These are phyloP conservation scores for Meles meles DNA, from an alignment of 2,113 vertebrate genomes.

Conservation along the genomic window DNA sequence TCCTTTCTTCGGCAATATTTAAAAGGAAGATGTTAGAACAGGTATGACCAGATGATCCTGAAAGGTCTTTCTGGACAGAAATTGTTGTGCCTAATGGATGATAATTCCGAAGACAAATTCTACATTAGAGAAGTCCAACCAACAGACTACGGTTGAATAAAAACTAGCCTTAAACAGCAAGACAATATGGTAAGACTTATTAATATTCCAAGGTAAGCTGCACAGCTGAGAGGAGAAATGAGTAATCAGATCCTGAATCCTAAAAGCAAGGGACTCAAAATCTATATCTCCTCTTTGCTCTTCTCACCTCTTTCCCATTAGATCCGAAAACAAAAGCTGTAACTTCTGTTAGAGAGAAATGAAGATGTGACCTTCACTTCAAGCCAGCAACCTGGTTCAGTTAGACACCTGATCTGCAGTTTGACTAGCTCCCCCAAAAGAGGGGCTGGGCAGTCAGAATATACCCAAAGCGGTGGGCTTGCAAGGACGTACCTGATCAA, in stretches of 20 bases:
- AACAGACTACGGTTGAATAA: background rate
- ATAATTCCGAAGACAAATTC: background rate
- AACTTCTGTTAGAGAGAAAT: background rate
- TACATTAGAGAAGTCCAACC: background rate
- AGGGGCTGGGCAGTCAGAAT: background rate
- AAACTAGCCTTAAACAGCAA: background rate
- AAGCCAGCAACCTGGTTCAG: background rate
- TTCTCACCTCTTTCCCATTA: background rate
- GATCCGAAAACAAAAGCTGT: background rate
- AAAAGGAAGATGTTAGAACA: background rate
- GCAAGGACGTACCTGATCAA: conserved; percentile 90
- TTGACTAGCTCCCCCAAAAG: background rate
- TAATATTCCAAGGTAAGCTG: background rate
- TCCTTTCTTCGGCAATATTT: background rate
- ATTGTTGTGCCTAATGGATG: background rate
- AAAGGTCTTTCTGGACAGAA: background rate
- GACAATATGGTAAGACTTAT: background rate
- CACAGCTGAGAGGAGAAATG: background rate
- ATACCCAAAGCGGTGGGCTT: background rate
- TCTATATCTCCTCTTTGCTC: background rate
- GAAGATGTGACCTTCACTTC: background rate
- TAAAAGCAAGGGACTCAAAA: background rate
- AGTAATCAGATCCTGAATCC: background rate
- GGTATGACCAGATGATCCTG: background rate
- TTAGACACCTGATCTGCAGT: background rate